Evolutionary conservation across 2,888 invertebrate species (phyloP).

Genomic region (Drosophila barbarae): DNA sequence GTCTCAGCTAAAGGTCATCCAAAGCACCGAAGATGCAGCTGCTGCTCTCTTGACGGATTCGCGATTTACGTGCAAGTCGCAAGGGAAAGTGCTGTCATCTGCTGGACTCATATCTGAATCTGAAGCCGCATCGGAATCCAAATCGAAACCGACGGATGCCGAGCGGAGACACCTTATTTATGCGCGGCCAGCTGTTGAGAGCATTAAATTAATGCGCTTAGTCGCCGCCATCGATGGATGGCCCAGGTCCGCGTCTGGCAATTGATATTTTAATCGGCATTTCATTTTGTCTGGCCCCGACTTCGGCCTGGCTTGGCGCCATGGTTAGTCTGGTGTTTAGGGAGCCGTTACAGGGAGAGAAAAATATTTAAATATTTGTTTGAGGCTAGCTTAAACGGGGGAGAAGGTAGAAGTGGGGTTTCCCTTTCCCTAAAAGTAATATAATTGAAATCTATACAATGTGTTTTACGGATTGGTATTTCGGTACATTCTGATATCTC

Average conservation of each 20-base stretch:
- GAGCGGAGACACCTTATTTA: constrained; percentile 36
- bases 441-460: no score
- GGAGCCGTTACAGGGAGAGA: constrained; percentile 43
- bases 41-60: constrained; percentile 41
- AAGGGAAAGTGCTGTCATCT: constrained; percentile 57
- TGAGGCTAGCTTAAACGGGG: neutral
- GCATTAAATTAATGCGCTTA: constrained; percentile 72
- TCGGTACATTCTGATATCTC: neutral
- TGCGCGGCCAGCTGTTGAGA: constrained; percentile 60
- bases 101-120: constrained; percentile 3
- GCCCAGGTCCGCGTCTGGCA: constrained; percentile 33
- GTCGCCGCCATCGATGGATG: constrained; percentile 41
- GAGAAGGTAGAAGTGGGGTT: neutral
- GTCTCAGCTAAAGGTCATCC: constrained; percentile 40
- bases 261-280: constrained; percentile 71
- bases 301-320: constrained; percentile 48
- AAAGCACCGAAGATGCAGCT: constrained; percentile 34
- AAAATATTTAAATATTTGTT: neutral
- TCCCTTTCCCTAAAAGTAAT: no score
- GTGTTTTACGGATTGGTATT: no score
- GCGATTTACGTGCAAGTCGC: constrained; percentile 34
- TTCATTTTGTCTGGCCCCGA: constrained; percentile 62
- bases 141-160: constrained; percentile 49
- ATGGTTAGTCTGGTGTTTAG: constrained; percentile 52
- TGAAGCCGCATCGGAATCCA: constrained; percentile 18